Conservation (phyloP, 2,888 invertebrate genomes). For the Ophion obscuratus region DNA sequence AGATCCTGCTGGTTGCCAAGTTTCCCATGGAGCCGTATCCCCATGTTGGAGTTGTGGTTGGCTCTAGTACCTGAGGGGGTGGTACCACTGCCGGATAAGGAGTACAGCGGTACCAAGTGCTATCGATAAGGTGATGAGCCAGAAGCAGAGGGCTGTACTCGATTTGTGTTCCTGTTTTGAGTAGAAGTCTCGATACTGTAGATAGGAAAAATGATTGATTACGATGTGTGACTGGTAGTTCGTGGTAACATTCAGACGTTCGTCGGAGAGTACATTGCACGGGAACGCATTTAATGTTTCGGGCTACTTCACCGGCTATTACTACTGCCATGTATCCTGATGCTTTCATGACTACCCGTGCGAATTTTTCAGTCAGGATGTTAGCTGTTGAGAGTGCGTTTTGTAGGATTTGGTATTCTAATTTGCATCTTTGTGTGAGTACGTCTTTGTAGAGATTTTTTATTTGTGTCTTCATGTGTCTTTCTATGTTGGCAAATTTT, state of each 20-base stretch:
- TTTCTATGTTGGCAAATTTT: too few species aligned
- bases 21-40: conserved; percentile 18
- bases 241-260: conserved; percentile 67
- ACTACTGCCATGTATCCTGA: conserved; percentile 63
- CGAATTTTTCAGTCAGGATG: too few species aligned
- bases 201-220: conserved; percentile 68
- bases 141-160: conserved; percentile 65
- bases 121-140: conserved; percentile 60
- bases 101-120: conserved; percentile 60
- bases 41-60: conserved; percentile 50
- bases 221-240: conserved; percentile 68
- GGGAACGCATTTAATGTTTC: conserved; percentile 37
- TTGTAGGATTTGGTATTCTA: too few species aligned
- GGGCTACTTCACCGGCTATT: conserved; percentile 67
- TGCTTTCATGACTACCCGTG: too few species aligned
- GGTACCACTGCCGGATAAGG: not conserved
- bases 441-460: too few species aligned
- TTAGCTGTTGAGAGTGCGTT: too few species aligned
- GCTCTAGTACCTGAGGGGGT: conserved; percentile 43
- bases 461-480: too few species aligned
- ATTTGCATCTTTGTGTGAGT: too few species aligned
- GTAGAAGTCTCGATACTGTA: conserved; percentile 69
- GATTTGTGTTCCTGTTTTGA: conserved; percentile 61
- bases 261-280: conserved; percentile 63
- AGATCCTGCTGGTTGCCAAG: conserved; percentile 48